Evolutionary conservation across 2,113 vertebrate genomes (phyloP).

Genomic region (Gavia stellata): DNA sequence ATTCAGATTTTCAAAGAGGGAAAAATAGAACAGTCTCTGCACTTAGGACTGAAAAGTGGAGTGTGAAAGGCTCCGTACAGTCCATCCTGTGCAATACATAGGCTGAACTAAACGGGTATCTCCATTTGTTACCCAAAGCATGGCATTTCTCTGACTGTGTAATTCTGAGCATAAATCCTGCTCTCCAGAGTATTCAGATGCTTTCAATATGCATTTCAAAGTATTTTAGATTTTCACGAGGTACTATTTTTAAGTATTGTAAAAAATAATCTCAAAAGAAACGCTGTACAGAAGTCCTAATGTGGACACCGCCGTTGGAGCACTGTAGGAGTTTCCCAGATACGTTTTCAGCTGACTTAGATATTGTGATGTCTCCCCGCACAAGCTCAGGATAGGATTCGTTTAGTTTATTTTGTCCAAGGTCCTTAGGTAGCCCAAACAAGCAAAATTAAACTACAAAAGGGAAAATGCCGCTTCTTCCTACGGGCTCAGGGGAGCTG

Average conservation of each 20-base stretch:
- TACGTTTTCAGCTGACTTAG: too few species aligned
- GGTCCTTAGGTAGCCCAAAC: background rate
- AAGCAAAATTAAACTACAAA: background rate
- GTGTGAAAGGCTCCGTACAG: background rate
- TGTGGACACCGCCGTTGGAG: fast-evolving
- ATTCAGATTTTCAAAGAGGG: background rate
- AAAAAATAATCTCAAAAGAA: background rate
- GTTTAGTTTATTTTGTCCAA: fast-evolving
- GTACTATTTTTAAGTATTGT: background rate
- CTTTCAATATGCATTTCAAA: background rate
- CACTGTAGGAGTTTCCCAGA: background rate
- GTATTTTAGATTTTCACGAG: background rate
- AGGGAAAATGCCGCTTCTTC: too few species aligned
- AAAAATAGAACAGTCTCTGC: background rate
- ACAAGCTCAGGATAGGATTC: background rate
- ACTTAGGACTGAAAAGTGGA: background rate
- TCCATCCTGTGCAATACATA: fast-evolving
- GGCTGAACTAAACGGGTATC: background rate
- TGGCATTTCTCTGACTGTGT: background rate
- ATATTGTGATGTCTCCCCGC: fast-evolving
- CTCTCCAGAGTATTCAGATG: background rate
- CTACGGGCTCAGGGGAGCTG: background rate
- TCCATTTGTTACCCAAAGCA: background rate
- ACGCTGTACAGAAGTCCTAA: too few species aligned
- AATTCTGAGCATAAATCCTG: background rate